Evolutionary conservation across 1,140 invertebrate species (phyloP), one percentile per base, ranked within the genome.

Genomic region (Ruditapes philippinarum): DNA sequence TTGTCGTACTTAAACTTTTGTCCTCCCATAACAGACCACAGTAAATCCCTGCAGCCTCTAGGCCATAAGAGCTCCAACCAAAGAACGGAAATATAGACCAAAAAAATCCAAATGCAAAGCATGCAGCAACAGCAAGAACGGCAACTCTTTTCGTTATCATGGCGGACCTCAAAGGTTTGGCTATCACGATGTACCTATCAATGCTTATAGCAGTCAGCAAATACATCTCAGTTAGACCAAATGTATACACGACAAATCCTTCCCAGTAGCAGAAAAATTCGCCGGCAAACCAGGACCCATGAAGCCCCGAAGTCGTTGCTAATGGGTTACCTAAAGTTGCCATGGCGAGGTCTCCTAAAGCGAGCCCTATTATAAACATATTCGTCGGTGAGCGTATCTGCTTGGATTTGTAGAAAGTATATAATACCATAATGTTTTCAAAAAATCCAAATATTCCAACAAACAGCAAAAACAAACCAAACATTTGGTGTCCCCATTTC

Each of bases 151-250:
- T 89, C n/a, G 89, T 93, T n/a, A 94, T 93, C 19, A 85, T 91
- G 4, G 62, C 22, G 9, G 90, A 83, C 19, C 89, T 81, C n/a
- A 93, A 62, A 0, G 93, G 93, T 31, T 92, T 93, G 33, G 91
- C 91, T 76, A 94, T 94, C 51, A 93, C 91, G 19, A 93, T 89
- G 78, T 93, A 94, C n/a, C 93, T 83, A 54, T 94, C 93, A 22
- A 92, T 36, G 11, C 93, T 91, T 25, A 94, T 93, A 5, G 91
- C 93, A 12, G 89, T 89, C 25, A 93, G 86, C 0, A 92, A 60
- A 31, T 93, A 93, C 89, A 94, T 78, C 62, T 91, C 90, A 14
- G 92, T 76, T 19, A 93, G 60, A 0, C 93, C 93, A 31, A 93
- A 87, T n/a, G 92, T 90, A 42, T 92, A 93, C 4, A 94, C 91